Conservation (phyloP, 2,113 vertebrate species). For the Conger conger region DNA sequence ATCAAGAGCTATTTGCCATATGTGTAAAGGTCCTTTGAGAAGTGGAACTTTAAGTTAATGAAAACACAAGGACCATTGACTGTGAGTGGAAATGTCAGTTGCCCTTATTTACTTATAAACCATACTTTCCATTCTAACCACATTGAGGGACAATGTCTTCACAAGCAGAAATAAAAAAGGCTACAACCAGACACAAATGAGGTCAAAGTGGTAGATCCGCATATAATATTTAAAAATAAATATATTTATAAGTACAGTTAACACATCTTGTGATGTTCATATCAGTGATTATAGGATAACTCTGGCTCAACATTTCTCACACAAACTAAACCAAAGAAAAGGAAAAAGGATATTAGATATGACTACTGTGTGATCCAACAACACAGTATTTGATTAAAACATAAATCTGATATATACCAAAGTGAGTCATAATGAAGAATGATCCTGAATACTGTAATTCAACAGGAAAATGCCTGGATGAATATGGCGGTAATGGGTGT, state of each 20-base stretch:
- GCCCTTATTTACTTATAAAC: neutral
- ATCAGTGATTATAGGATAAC: neutral
- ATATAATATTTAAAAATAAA: neutral
- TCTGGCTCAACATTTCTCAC: neutral
- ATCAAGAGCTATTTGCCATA: neutral
- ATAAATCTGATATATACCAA: no score
- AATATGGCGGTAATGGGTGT: neutral
- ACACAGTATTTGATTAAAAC: neutral
- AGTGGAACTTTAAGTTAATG: neutral
- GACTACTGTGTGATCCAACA: neutral
- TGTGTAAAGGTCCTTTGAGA: neutral
- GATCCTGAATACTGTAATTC: no score
- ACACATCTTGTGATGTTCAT: no score
- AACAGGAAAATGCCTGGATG: neutral
- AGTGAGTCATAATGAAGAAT: no score
- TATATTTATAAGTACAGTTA: no score
- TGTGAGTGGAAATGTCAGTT: neutral
- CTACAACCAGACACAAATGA: neutral
- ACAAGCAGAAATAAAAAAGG: neutral
- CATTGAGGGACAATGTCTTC: neutral
- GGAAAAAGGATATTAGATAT: neutral
- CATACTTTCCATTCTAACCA: neutral
- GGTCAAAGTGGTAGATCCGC: neutral
- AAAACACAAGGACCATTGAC: neutral
- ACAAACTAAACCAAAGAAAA: neutral